Evolutionary conservation across 2,113 vertebrate genomes (phyloP), one percentile per base, ranked within the genome.

Genomic region (Cercocebus atys): DNA sequence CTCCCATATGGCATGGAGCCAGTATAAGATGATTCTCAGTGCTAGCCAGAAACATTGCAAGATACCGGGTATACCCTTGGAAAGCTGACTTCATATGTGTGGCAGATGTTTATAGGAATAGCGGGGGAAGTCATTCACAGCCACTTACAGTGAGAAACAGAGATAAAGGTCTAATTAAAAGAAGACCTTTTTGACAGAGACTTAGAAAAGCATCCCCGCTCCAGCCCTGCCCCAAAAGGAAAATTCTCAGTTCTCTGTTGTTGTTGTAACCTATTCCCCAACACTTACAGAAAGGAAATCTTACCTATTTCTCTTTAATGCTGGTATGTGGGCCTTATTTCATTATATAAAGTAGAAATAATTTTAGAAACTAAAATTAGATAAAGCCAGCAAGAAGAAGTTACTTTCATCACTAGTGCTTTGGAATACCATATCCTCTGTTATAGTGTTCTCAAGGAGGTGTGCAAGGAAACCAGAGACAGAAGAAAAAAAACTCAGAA

Each of bases 401-500:
- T 83, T 0, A 6, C 43, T 88, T 85, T 79, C 45, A 30, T 87
- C 66, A 8, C 6, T 11, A 27, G 20, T 40, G n/a, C 47, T 86
- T 90, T 30, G 30, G 59, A 92, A 75, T 59, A 70, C 2, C 7
- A 18, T 25, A 8, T 87, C 47, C 35, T 91, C 68, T 76, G 10
- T 64, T 32, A 72, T 0, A 16, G 10, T 7, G 68, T 75, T 50
- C 75, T 89, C 57, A 30, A 32, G 61, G 25, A 75, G 47, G 2
- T 40, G 40, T 35, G 10, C 40, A 76, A 82, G 64, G 93, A 94
- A 92, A 88, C 30, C 47, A 93, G 84, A 96, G 76, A 84, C 32
- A 72, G 55, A 92, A 83, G 80, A 20, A 57, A 90, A 73, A 95
- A 70, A 80, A 84, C 90, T 83, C 97, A 20, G 57, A 96, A 78